phyloP scores from a whole-genome alignment of 2,113 vertebrate genomes.

The Brachyistius frenatus region DNA sequence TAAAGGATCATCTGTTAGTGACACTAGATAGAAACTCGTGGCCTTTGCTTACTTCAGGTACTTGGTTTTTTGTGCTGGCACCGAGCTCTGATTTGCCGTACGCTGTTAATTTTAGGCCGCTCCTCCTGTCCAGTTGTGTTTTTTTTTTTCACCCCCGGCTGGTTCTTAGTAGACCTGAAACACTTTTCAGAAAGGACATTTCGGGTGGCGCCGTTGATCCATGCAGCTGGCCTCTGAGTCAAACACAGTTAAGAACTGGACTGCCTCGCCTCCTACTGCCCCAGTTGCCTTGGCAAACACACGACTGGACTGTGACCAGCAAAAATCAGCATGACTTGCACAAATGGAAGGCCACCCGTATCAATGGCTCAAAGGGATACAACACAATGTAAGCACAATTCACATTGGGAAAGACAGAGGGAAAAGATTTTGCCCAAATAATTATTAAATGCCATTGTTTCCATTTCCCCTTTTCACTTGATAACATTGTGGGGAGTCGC shows the following conservation, averaged over 20 bases:
- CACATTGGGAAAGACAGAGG: slow-evolving; percentile 49
- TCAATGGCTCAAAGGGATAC: slow-evolving; percentile 73
- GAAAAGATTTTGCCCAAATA: slow-evolving; percentile 66
- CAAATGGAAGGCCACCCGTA: slow-evolving; percentile 63
- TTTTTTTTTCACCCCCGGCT: not conserved
- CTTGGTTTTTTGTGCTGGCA: slow-evolving; percentile 26
- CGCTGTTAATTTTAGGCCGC: slow-evolving; percentile 54
- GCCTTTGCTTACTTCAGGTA: slow-evolving; percentile 23
- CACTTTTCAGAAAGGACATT: slow-evolving; percentile 26
- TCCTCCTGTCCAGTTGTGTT: slow-evolving; percentile 10
- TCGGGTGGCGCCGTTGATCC: slow-evolving; percentile 10
- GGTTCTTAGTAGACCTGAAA: slow-evolving; percentile 12
- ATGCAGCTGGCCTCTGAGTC: slow-evolving; percentile 28
- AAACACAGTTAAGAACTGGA: slow-evolving; percentile 41
- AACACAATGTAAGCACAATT: slow-evolving; percentile 66
- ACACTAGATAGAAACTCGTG: slow-evolving; percentile 9
- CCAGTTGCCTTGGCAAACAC: slow-evolving; percentile 67
- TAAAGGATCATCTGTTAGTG: slow-evolving; percentile 10
- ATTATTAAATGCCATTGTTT: slow-evolving; percentile 77
- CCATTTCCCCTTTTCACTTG: slow-evolving; percentile 65
- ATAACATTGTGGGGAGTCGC: slow-evolving; percentile 65
- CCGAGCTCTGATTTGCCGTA: not conserved
- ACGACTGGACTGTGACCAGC: slow-evolving; percentile 64
- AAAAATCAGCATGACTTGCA: slow-evolving; percentile 77
- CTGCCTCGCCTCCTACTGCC: slow-evolving; percentile 69